Evolutionary conservation across 2,113 vertebrate species (phyloP).

Genomic region (Prinia subflava): DNA sequence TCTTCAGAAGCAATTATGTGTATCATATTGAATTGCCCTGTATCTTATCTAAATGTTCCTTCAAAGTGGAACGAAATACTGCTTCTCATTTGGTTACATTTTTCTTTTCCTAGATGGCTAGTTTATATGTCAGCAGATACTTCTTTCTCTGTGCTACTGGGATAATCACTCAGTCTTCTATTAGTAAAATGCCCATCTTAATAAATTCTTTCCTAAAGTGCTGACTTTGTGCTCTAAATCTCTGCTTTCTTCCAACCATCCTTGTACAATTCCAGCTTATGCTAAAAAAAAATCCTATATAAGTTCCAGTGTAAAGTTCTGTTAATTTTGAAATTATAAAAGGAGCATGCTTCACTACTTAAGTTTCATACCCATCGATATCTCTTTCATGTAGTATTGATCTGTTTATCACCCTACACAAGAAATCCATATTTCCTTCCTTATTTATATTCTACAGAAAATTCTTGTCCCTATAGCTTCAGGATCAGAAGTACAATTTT

Average conservation of each 20-base stretch:
- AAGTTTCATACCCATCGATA: conserved; percentile 6
- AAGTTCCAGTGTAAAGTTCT: neutral
- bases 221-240: neutral
- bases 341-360: conserved; percentile 1
- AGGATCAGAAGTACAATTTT: neutral
- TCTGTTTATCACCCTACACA: conserved; percentile 49
- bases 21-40: neutral
- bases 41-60: neutral
- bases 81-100: neutral
- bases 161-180: neutral
- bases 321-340: conserved; percentile 41
- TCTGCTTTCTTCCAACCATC: neutral
- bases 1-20: conserved; percentile 7
- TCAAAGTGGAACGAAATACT: neutral
- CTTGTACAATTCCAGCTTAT: neutral
- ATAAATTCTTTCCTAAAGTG: neutral
- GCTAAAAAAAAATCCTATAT: neutral
- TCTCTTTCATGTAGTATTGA: conserved; percentile 56
- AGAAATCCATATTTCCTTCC: conserved; percentile 51
- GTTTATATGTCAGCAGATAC: neutral
- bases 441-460: conserved; percentile 54
- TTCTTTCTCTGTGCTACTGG: neutral
- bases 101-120: neutral
- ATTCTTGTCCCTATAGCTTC: neutral
- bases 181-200: neutral